phyloP scores from a whole-genome alignment of 2,113 vertebrate species.

The Corynorhinus townsendii region DNA sequence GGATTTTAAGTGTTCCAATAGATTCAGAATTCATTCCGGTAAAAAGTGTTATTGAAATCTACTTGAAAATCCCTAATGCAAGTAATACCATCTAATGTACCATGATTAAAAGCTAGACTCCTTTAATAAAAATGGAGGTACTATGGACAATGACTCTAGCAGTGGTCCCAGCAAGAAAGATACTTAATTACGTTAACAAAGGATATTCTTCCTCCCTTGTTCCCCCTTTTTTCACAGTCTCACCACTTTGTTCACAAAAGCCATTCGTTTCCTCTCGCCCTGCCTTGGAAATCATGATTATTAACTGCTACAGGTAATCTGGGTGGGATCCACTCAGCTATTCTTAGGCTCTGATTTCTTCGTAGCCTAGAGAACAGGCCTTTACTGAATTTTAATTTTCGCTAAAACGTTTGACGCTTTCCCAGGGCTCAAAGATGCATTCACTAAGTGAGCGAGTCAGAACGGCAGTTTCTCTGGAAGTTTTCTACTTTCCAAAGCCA shows the following conservation, averaged over 20 bases:
- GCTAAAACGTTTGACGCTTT: not conserved
- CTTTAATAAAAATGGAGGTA: conserved; percentile 22
- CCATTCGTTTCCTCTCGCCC: not conserved
- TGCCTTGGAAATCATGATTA: conserved; percentile 16
- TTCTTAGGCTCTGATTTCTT: conserved; percentile 21
- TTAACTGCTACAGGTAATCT: not conserved
- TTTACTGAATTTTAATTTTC: conserved; percentile 58
- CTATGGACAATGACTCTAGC: conserved; percentile 22
- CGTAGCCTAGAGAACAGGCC: not conserved
- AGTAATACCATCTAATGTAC: conserved; percentile 21
- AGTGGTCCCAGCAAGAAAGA: conserved; percentile 47
- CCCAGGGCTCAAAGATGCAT: not conserved
- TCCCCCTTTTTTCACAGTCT: not conserved
- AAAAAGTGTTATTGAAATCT: conserved; percentile 22
- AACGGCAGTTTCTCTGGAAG: not conserved
- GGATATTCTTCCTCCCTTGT: not conserved
- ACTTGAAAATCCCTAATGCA: conserved; percentile 10
- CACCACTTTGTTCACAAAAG: conserved; percentile 18
- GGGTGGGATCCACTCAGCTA: conserved; percentile 10
- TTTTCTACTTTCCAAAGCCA: conserved; percentile 38
- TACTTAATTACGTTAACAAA: conserved; percentile 57
- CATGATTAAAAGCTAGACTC: not conserved
- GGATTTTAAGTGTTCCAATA: not conserved
- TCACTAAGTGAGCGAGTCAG: not conserved
- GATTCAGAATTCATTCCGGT: not conserved